A percentile compares a stretch with the other conserved stretches of the same genome.
These are phyloP conservation scores for Stercorarius parasiticus DNA, from an alignment of 2,113 vertebrate species.

Conservation along the genomic window DNA sequence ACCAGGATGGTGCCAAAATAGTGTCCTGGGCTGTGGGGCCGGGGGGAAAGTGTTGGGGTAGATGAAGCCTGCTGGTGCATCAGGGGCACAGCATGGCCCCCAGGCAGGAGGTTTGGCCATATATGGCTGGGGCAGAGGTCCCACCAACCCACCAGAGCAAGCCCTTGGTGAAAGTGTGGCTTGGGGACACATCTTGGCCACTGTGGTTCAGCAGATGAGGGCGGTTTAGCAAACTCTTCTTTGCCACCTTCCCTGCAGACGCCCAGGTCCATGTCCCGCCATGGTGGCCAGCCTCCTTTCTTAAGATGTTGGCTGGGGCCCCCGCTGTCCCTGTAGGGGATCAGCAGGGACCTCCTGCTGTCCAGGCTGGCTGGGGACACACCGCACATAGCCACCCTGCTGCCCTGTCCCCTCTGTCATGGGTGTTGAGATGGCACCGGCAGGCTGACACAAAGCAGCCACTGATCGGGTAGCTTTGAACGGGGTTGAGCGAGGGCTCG, in stretches of 20 bases:
- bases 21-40: not conserved
- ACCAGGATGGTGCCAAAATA: not conserved
- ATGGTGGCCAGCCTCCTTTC: not conserved
- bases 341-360: not conserved
- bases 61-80: not conserved
- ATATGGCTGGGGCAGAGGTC: not conserved
- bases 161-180: fast-evolving
- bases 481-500: fast-evolving
- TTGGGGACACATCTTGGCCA: not conserved
- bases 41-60: fast-evolving
- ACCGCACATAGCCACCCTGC: fast-evolving
- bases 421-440: not conserved
- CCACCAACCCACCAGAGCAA: not conserved
- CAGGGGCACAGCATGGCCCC: fast-evolving
- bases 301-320: not conserved
- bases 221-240: not conserved
- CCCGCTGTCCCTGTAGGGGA: not conserved
- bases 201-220: not conserved
- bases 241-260: not conserved
- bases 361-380: not conserved
- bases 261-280: not conserved
- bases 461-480: not conserved
- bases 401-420: fast-evolving
- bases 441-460: not conserved
- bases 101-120: not conserved